A percentile compares a stretch with the other conserved stretches of the same genome.
These are phyloP conservation scores for Physocephala rufipes DNA, from an alignment of 2,888 invertebrate genomes.

Conservation along the genomic window DNA sequence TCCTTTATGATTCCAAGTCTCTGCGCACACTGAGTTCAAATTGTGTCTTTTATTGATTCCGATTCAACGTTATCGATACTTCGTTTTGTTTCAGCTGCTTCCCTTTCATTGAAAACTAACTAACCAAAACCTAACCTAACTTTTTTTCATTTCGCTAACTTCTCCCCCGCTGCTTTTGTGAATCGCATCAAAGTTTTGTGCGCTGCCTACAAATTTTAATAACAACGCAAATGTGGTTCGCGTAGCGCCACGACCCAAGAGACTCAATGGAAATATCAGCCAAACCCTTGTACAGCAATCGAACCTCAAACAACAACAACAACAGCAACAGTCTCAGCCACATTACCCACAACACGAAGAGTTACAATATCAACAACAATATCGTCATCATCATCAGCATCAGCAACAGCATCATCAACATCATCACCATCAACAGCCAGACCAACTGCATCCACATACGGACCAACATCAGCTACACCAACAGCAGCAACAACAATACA, in stretches of 20 bases:
- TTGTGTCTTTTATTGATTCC: background rate
- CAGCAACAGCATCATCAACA: conserved; percentile 47
- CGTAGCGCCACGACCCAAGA: conserved; percentile 65
- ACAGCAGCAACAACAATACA: conserved; percentile 66
- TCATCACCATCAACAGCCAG: conserved; percentile 52
- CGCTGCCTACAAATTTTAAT: conserved; percentile 69
- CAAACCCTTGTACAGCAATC: conserved; percentile 57
- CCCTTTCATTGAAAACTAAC: conserved; percentile 4
- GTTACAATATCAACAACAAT: conserved; percentile 27
- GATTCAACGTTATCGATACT: conserved; percentile 24
- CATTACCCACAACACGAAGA: conserved; percentile 65
- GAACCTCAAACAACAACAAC: conserved; percentile 57
- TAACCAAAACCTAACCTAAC: conserved; percentile 34
- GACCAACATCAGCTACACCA: conserved; percentile 58
- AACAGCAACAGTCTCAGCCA: conserved; percentile 62
- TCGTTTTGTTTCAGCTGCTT: background rate
- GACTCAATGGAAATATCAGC: conserved; percentile 63
- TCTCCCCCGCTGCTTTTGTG: conserved; percentile 11
- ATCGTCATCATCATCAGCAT: conserved; percentile 48
- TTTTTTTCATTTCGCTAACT: conserved; percentile 37
- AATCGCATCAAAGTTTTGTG: conserved; percentile 58
- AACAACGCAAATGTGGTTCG: conserved; percentile 71
- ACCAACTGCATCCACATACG: conserved; percentile 41
- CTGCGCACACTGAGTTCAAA: conserved; percentile 22
- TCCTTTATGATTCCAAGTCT: background rate